phyloP scores from a whole-genome alignment of 2,888 invertebrate species.

The Tetropium fuscum region DNA sequence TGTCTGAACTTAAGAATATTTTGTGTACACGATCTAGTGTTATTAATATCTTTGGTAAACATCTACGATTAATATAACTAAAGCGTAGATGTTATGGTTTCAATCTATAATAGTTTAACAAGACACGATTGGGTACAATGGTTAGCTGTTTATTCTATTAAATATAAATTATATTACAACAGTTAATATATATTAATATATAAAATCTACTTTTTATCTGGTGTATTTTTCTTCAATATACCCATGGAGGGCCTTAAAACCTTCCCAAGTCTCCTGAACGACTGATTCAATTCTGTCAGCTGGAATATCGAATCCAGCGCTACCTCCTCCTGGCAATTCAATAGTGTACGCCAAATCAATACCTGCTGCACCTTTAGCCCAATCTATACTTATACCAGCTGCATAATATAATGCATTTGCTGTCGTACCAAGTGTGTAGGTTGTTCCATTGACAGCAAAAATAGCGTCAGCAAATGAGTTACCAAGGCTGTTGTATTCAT shows the following conservation, averaged over 20 bases:
- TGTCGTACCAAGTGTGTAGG: slow-evolving; percentile 67
- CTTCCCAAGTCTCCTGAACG: slow-evolving; percentile 72
- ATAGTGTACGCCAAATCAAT: slow-evolving; percentile 73
- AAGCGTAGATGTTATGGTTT: no score
- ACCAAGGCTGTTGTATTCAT: slow-evolving; percentile 62
- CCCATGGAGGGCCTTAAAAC: slow-evolving; percentile 67
- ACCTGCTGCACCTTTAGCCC: no score
- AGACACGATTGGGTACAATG: no score
- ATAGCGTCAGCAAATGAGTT: slow-evolving; percentile 63
- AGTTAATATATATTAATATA: no score
- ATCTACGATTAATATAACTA: no score
- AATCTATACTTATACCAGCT: slow-evolving; percentile 76
- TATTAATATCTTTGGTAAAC: no score
- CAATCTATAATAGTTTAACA: no score
- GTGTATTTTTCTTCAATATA: slow-evolving; percentile 50
- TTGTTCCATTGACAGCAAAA: slow-evolving; percentile 55
- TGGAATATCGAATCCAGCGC: slow-evolving; percentile 72
- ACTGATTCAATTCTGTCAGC: slow-evolving; percentile 69
- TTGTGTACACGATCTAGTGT: no score
- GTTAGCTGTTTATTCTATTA: no score
- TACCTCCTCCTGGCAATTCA: slow-evolving; percentile 71
- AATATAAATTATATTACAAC: no score
- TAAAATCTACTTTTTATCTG: no score
- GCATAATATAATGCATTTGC: slow-evolving; percentile 67
- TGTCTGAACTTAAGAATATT: no score